Evolutionary conservation across 2,888 invertebrate genomes (phyloP).

Genomic region (Epicampocera succincta): DNA sequence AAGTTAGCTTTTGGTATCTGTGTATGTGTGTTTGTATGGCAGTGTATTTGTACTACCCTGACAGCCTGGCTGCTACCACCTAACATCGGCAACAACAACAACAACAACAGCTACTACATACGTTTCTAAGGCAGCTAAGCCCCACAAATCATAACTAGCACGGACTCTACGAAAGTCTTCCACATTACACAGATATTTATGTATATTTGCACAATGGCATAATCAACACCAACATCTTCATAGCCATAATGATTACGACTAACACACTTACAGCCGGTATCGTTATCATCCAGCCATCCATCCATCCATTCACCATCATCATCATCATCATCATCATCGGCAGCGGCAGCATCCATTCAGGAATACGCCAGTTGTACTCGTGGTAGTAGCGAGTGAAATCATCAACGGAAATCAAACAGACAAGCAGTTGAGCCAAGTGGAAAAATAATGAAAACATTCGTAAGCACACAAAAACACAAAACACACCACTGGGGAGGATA

Average conservation of each 20-base stretch:
- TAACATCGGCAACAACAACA: slow-evolving; percentile 52
- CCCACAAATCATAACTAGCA: slow-evolving; percentile 55
- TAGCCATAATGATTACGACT: slow-evolving; percentile 7
- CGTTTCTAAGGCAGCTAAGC: slow-evolving; percentile 65
- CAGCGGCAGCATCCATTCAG: slow-evolving; percentile 31
- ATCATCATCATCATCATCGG: slow-evolving; percentile 16
- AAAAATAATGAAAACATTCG: slow-evolving; percentile 81
- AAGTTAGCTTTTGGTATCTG: neutral
- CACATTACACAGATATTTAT: slow-evolving; percentile 20
- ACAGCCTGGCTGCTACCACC: slow-evolving; percentile 61
- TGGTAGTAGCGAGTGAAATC: slow-evolving; percentile 69
- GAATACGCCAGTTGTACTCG: slow-evolving; percentile 52
- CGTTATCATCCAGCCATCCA: slow-evolving; percentile 18
- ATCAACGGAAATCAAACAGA: slow-evolving; percentile 79
- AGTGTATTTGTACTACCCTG: slow-evolving; percentile 60
- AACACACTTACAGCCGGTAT: slow-evolving; percentile 34
- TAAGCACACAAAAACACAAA: slow-evolving; percentile 64
- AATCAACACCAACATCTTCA: slow-evolving; percentile 26
- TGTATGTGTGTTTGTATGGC: neutral
- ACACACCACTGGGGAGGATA: slow-evolving; percentile 71
- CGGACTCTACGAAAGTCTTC: slow-evolving; percentile 41
- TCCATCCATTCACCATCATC: too few relatives aligned
- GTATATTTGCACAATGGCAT: slow-evolving; percentile 55
- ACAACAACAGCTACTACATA: slow-evolving; percentile 45
- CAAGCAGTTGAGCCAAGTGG: slow-evolving; percentile 80